Evolutionary conservation across 2,113 vertebrate genomes (phyloP).

Genomic region (Hemiprocne comata): DNA sequence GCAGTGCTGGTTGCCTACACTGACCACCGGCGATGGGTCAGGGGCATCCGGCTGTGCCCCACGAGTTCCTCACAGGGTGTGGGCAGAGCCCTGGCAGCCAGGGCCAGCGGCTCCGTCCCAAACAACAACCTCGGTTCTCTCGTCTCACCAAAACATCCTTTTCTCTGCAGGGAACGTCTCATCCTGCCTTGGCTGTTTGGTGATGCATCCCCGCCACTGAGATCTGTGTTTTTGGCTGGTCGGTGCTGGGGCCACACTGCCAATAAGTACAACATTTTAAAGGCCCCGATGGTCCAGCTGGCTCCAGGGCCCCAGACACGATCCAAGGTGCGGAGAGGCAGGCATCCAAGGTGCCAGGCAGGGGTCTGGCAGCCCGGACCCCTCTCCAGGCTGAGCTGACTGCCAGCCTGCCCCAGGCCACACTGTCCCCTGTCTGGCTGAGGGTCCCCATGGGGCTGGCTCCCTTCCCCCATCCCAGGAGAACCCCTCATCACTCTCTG

Average conservation of each 20-base stretch:
- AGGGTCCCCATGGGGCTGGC: accelerated
- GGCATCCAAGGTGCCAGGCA: too few relatives aligned
- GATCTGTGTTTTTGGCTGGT: neutral
- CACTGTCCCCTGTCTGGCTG: neutral
- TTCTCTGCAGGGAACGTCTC: neutral
- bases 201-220: neutral
- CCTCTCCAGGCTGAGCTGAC: neutral
- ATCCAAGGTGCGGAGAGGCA: too few relatives aligned
- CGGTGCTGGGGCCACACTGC: neutral
- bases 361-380: neutral
- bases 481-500: too few relatives aligned
- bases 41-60: neutral
- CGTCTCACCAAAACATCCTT: neutral
- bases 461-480: neutral
- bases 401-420: too few relatives aligned
- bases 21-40: neutral
- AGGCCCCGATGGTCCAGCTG: neutral
- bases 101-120: neutral
- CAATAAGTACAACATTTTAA: neutral
- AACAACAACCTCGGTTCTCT: neutral
- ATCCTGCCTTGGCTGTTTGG: neutral
- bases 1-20: neutral
- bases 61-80: neutral
- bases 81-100: neutral
- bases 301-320: neutral